Evolutionary conservation across 2,113 vertebrate genomes (phyloP).

Genomic region (Dromiciops gliroides): DNA sequence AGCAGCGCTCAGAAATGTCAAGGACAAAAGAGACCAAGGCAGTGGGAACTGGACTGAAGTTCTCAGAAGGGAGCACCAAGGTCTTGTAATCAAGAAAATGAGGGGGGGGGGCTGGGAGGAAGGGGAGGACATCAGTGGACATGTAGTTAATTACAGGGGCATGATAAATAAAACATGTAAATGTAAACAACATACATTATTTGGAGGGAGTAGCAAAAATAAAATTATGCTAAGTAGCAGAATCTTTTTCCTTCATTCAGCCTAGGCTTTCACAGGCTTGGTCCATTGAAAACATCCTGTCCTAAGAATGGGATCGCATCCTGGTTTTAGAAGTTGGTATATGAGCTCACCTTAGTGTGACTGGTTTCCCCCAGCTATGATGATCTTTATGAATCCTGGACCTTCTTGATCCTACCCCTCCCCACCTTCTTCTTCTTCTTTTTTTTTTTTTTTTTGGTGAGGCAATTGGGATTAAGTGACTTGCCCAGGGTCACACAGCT

Average conservation of each 20-base stretch:
- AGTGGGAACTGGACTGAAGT: conserved; percentile 49
- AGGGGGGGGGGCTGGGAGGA: neutral
- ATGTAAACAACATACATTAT: conserved; percentile 15
- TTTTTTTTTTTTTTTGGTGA: no score
- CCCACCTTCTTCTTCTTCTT: no score
- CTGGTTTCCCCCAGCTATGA: neutral
- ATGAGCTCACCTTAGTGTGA: neutral
- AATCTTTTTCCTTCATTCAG: conserved; percentile 18
- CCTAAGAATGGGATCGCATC: neutral
- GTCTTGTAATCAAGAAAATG: neutral
- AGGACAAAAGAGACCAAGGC: conserved; percentile 29
- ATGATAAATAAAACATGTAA: neutral
- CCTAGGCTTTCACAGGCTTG: conserved; percentile 32
- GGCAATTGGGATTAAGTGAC: no score
- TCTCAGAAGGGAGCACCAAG: neutral
- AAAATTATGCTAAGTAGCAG: neutral
- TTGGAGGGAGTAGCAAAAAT: conserved; percentile 40
- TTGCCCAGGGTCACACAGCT: no score
- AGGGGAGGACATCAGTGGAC: neutral
- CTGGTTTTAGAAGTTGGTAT: neutral
- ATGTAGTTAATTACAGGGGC: neutral
- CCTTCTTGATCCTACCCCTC: neutral
- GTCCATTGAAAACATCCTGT: neutral
- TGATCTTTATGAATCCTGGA: neutral
- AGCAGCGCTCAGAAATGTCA: conserved; percentile 15